These are phyloP conservation scores for Oryzias melastigma DNA, from an alignment of 2,113 vertebrate species.

Conservation along the genomic window DNA sequence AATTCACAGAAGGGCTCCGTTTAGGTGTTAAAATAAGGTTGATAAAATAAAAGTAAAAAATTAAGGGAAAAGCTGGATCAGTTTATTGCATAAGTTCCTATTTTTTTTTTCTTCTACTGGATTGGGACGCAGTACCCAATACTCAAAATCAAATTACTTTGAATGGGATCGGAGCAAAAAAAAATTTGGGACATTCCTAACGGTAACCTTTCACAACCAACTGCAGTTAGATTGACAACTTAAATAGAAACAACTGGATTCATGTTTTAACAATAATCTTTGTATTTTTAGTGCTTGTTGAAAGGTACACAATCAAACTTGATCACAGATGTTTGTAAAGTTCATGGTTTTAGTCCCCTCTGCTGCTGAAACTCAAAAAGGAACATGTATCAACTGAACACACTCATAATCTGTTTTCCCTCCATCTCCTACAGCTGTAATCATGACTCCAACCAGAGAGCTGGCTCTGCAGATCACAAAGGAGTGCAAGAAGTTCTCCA, in stretches of 20 bases:
- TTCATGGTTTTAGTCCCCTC: too few relatives aligned
- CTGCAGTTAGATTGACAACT: slow-evolving; percentile 5
- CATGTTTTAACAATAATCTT: background rate
- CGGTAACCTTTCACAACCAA: background rate
- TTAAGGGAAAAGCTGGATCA: too few relatives aligned
- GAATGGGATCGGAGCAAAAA: too few relatives aligned
- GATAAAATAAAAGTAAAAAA: too few relatives aligned
- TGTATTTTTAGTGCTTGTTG: background rate
- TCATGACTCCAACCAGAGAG: slow-evolving; percentile 97
- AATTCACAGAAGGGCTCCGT: too few relatives aligned
- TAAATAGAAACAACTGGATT: background rate
- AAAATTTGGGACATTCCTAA: too few relatives aligned
- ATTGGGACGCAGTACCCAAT: too few relatives aligned
- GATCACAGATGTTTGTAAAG: background rate
- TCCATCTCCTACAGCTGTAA: slow-evolving; percentile 81
- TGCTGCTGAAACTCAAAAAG: too few relatives aligned
- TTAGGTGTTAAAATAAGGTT: too few relatives aligned
- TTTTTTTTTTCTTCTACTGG: too few relatives aligned
- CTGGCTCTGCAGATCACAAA: slow-evolving; percentile 97
- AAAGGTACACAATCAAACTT: background rate
- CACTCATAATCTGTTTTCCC: background rate
- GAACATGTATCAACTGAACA: background rate
- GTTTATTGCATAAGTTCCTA: too few relatives aligned
- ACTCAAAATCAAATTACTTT: too few relatives aligned
- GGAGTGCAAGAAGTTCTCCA: slow-evolving; percentile 99